These are phyloP conservation scores for Kuschelorhynchus macadamiae DNA, from an alignment of 2,888 invertebrate species.

Conservation along the genomic window DNA sequence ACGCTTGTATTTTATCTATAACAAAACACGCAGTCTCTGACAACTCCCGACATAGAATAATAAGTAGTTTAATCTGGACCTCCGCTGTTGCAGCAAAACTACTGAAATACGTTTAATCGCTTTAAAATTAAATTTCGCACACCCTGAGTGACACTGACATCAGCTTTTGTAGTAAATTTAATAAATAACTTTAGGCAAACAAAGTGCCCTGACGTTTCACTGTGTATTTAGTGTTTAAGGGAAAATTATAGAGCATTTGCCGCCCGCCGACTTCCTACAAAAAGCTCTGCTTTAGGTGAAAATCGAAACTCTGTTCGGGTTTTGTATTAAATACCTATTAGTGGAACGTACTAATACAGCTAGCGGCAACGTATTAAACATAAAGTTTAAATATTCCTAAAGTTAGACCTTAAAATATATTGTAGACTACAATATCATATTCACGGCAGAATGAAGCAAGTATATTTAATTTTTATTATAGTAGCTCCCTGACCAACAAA, in stretches of 20 bases:
- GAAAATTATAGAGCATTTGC: conserved; percentile 24
- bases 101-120: conserved; percentile 38
- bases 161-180: conserved; percentile 44
- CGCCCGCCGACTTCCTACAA: conserved; percentile 2
- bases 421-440: too few species aligned
- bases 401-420: too few species aligned
- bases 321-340: conserved; percentile 28
- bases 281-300: conserved; percentile 12
- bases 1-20: too few species aligned
- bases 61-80: conserved; percentile 30
- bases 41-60: conserved; percentile 7
- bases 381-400: too few species aligned
- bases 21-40: too few species aligned
- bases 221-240: conserved; percentile 15
- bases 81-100: conserved; percentile 15
- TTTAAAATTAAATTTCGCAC: conserved; percentile 43
- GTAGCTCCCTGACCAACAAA: too few species aligned
- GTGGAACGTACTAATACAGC: too few species aligned
- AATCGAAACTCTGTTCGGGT: conserved; percentile 23
- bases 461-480: too few species aligned
- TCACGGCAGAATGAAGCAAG: too few species aligned
- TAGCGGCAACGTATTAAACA: too few species aligned
- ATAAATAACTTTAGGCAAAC: conserved; percentile 34
- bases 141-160: conserved; percentile 36
- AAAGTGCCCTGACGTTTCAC: conserved; percentile 27